Conservation (phyloP, 2,888 invertebrate genomes). For the Acanthococcus lagerstroemiae region DNA sequence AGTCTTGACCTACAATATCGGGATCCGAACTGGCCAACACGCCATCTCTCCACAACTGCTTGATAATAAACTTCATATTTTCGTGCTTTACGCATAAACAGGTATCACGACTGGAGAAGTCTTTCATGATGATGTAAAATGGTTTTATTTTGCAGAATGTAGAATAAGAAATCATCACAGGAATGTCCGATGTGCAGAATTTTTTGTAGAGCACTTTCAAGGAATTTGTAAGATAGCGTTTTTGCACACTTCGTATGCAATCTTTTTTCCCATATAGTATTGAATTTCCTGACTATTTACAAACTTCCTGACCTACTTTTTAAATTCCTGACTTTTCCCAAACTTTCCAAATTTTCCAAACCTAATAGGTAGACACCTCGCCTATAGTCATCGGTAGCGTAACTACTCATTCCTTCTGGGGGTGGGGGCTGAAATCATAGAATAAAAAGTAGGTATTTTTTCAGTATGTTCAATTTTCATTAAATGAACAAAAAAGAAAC, state of each 20-base stretch:
- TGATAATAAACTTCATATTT: neutral
- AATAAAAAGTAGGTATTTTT: too few species aligned
- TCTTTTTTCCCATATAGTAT: neutral
- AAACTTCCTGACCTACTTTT: too few species aligned
- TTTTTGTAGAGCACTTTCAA: neutral
- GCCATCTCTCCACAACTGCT: neutral
- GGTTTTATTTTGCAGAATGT: neutral
- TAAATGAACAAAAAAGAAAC: too few species aligned
- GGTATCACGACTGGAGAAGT: neutral
- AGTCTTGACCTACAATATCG: neutral
- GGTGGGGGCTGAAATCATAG: too few species aligned
- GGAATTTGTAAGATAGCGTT: neutral
- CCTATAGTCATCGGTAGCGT: too few species aligned
- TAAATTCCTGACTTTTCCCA: too few species aligned
- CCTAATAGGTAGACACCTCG: too few species aligned
- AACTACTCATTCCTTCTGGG: too few species aligned
- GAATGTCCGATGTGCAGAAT: neutral
- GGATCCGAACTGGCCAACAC: neutral
- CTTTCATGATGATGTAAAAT: neutral
- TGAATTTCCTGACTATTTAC: too few species aligned
- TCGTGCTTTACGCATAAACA: neutral
- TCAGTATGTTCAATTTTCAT: too few species aligned
- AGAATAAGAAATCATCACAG: neutral
- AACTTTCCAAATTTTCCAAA: too few species aligned
- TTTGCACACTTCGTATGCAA: neutral